Conservation (phyloP, 2,113 vertebrate species). For the Ginglymostoma cirratum region DNA sequence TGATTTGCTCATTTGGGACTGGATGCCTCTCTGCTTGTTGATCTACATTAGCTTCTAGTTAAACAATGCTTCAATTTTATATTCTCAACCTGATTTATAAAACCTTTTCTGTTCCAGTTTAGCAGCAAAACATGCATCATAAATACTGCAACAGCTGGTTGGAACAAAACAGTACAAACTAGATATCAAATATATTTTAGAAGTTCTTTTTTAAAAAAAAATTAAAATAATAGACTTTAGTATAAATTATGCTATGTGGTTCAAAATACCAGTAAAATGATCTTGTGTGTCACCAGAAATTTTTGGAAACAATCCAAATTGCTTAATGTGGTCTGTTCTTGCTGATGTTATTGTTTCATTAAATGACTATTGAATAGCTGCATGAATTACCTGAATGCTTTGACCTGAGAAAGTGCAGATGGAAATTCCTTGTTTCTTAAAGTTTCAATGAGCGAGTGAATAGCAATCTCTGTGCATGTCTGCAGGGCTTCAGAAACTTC, state of each 20-base stretch:
- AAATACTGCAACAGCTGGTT: not conserved
- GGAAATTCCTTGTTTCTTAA: conserved; percentile 77
- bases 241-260: not conserved
- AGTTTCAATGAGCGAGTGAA: conserved; percentile 86
- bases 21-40: not conserved
- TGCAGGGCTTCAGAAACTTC: conserved; percentile 77
- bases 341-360: not conserved
- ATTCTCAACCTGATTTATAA: not conserved
- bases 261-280: not conserved
- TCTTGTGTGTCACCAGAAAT: not conserved
- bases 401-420: conserved; percentile 84
- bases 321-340: not conserved
- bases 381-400: conserved; percentile 75
- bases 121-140: not conserved
- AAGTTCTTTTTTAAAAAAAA: not conserved
- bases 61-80: not conserved
- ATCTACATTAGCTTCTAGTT: not conserved
- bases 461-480: conserved; percentile 80
- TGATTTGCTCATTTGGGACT: not conserved
- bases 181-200: not conserved
- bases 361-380: too few relatives aligned
- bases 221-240: not conserved
- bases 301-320: not conserved
- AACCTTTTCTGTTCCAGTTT: not conserved
- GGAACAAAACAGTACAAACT: not conserved